These are phyloP conservation scores for Epicauta chinensis DNA, from an alignment of 1,140 invertebrate genomes.

Conservation along the genomic window DNA sequence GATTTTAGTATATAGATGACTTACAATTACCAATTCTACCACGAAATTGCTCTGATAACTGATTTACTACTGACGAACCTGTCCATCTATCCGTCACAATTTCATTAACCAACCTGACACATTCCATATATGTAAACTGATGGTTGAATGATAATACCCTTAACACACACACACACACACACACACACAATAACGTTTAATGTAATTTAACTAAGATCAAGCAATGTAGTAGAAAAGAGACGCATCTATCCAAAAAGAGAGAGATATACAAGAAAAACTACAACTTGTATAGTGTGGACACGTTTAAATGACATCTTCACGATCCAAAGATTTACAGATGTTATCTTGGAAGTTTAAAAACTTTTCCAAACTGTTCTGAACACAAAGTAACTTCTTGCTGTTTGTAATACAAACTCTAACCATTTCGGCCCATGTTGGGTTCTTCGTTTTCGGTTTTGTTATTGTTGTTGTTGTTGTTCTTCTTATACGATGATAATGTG, in stretches of 20 bases:
- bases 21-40: background rate
- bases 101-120: slow-evolving; percentile 8
- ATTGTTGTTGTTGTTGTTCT: too few species aligned
- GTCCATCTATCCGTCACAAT: slow-evolving; percentile 4
- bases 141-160: too few species aligned
- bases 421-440: too few species aligned
- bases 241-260: background rate
- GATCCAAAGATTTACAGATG: slow-evolving; percentile 15
- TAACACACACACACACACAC: too few species aligned
- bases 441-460: too few species aligned
- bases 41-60: slow-evolving; percentile 11
- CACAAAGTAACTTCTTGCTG: background rate
- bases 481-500: too few species aligned
- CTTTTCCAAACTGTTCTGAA: slow-evolving; percentile 6
- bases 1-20: background rate
- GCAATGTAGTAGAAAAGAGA: background rate
- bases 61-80: slow-evolving; percentile 9
- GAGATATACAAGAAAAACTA: slow-evolving; percentile 4
- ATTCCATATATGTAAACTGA: slow-evolving; percentile 1
- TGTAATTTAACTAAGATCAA: too few species aligned
- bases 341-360: slow-evolving; percentile 10
- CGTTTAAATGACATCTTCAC: slow-evolving; percentile 6
- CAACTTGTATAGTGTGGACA: slow-evolving; percentile 4
- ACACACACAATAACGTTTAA: too few species aligned
- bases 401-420: too few species aligned